Conservation (phyloP, 2,888 invertebrate genomes). For the Caenorhabditis parvicauda region DNA sequence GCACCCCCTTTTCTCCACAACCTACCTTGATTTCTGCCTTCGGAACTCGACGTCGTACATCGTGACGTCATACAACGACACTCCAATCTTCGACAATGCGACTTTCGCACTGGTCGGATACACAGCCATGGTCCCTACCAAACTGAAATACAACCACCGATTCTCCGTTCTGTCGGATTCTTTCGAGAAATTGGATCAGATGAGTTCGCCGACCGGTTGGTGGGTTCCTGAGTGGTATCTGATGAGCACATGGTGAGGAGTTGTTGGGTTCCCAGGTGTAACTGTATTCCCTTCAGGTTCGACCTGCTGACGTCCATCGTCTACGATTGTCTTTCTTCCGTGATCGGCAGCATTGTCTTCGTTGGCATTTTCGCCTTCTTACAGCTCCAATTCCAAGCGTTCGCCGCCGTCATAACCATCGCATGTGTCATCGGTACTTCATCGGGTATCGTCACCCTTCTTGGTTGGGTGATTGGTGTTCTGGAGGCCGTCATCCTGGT, state of each 20-base stretch:
- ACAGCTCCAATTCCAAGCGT: constrained; percentile 43
- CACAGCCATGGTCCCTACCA: constrained; percentile 54
- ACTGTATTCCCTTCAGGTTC: constrained; percentile 30
- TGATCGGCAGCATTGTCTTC: constrained; percentile 52
- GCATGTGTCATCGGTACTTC: constrained; percentile 49
- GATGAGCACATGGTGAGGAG: constrained; percentile 42
- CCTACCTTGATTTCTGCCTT: constrained; percentile 39
- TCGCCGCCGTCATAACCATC: constrained; percentile 52
- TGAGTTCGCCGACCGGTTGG: constrained; percentile 35
- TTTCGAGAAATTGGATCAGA: constrained; percentile 42
- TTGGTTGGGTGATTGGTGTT: constrained; percentile 58
- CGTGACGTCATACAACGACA: constrained; percentile 58
- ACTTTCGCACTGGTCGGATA: constrained; percentile 57
- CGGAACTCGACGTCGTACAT: constrained; percentile 54
- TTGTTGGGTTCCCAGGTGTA: neutral
- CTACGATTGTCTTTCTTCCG: constrained; percentile 50
- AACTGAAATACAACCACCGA: constrained; percentile 51
- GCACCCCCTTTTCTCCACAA: constrained; percentile 25
- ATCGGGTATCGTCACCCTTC: constrained; percentile 46
- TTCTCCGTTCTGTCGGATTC: constrained; percentile 46
- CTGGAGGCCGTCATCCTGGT: constrained; percentile 61
- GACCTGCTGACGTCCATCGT: constrained; percentile 58
- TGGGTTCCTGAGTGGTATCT: constrained; percentile 59
- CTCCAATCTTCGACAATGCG: constrained; percentile 57
- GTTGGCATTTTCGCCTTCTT: constrained; percentile 52